Evolutionary conservation across 2,888 invertebrate species (phyloP).

Genomic region (Andrena hattorfiana): DNA sequence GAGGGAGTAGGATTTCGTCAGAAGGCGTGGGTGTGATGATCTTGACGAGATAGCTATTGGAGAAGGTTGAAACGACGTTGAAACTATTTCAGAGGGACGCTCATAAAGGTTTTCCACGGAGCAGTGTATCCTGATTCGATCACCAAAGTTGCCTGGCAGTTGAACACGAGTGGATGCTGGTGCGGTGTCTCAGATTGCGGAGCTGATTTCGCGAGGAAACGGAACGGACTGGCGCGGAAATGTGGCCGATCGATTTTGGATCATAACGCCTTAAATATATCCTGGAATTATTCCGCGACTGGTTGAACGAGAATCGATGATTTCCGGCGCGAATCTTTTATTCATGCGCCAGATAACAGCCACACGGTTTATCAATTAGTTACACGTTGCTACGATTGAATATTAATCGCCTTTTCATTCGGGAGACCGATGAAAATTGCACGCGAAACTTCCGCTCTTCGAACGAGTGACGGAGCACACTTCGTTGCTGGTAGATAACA

Average conservation of each 20-base stretch:
- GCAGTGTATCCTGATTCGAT: not conserved
- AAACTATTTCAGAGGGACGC: not conserved
- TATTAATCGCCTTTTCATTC: constrained; percentile 36
- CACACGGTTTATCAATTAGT: constrained; percentile 35
- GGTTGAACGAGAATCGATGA: constrained; percentile 31
- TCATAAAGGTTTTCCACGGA: not conserved
- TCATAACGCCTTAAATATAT: constrained; percentile 27
- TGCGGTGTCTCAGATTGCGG: not conserved
- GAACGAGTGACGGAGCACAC: not conserved
- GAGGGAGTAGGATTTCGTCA: not conserved
- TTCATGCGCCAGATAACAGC: constrained; percentile 16
- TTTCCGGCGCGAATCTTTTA: constrained; percentile 40
- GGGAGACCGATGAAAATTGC: constrained; percentile 18
- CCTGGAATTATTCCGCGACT: constrained; percentile 22
- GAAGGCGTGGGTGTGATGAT: constrained; percentile 55
- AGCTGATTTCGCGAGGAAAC: not conserved
- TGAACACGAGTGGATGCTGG: not conserved
- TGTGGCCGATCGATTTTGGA: constrained; percentile 27
- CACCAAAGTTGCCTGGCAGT: not conserved
- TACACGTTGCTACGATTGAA: constrained; percentile 17
- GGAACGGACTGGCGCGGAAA: not conserved
- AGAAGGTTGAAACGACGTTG: not conserved
- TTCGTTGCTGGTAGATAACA: not conserved
- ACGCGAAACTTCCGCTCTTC: constrained; percentile 12
- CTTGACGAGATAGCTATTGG: not conserved